Evolutionary conservation across 1,140 invertebrate genomes (phyloP).

Genomic region (Gryllus bimaculatus): DNA sequence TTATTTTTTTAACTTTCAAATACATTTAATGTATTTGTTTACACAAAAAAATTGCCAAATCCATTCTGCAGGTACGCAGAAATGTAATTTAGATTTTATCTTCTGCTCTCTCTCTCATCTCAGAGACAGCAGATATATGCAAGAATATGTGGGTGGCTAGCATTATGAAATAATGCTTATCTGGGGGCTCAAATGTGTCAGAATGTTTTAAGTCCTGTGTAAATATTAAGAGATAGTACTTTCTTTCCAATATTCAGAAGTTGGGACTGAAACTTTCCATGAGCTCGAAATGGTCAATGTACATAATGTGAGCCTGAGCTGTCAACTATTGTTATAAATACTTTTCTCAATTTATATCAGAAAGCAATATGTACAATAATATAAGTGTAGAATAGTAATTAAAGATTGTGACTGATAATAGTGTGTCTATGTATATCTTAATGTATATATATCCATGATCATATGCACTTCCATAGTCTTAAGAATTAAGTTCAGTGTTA

Average conservation of each 20-base stretch:
- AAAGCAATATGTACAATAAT: constrained; percentile 1
- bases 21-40: too few relatives aligned
- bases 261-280: background rate
- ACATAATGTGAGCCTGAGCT: background rate
- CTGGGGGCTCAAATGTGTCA: too few relatives aligned
- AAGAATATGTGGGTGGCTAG: too few relatives aligned
- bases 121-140: too few relatives aligned
- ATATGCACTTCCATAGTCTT: background rate
- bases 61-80: too few relatives aligned
- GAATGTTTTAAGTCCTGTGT: background rate
- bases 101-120: too few relatives aligned
- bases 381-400: background rate
- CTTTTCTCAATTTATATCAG: background rate
- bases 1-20: too few relatives aligned
- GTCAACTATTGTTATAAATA: background rate
- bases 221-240: background rate
- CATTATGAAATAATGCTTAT: too few relatives aligned
- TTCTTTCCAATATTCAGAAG: background rate
- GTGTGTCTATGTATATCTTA: background rate
- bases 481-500: background rate
- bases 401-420: background rate
- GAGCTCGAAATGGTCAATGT: background rate
- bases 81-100: too few relatives aligned
- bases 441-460: background rate
- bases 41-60: too few relatives aligned